A percentile compares a stretch with the other conserved stretches of the same genome.
Evolutionary conservation across 2,797 vertebrate genomes (phyloP).

Genomic region (Vipera latastei): DNA sequence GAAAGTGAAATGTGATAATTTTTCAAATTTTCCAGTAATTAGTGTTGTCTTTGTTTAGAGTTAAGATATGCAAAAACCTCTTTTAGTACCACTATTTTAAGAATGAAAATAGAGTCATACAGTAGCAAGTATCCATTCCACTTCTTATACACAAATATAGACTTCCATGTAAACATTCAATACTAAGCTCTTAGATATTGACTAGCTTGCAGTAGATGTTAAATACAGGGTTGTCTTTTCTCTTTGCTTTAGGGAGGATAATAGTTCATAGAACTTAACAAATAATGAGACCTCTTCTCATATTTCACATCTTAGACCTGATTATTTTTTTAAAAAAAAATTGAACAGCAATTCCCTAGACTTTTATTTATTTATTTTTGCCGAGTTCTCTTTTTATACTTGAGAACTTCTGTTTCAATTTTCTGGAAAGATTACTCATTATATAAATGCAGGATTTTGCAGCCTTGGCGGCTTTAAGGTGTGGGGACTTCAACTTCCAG

Average conservation of each 20-base stretch:
- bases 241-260: background rate
- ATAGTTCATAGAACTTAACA: background rate
- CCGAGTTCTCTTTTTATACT: background rate
- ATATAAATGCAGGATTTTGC: background rate
- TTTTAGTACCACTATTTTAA: background rate
- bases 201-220: background rate
- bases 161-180: background rate
- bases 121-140: background rate
- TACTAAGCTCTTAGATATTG: background rate
- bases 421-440: background rate
- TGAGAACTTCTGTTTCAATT: background rate
- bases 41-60: background rate
- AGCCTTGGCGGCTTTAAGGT: background rate
- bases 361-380: background rate
- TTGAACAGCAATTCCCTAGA: background rate
- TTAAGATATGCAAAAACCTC: background rate
- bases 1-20: background rate
- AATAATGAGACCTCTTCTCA: background rate
- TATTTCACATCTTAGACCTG: background rate
- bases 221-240: background rate
- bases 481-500: background rate
- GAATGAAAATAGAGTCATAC: background rate
- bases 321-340: background rate
- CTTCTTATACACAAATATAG: background rate
- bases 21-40: conserved; percentile 26